Base-by-base conservation (phyloP, 1,140 invertebrate genomes). In the Papilio glaucus region DNA sequence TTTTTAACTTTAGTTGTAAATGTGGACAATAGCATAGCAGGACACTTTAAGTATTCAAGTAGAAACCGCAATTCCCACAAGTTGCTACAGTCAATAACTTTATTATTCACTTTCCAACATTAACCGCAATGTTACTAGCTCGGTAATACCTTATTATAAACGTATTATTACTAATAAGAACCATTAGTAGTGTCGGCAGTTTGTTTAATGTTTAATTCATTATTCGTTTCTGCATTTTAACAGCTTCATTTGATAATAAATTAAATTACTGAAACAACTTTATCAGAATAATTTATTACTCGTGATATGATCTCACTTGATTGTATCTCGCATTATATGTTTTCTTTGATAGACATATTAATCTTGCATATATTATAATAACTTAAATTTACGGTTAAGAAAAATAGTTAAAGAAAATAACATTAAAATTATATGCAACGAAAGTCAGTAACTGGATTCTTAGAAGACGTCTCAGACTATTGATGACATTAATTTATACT, bases 131-230 rank as follows among this genome's bases (percentile, higher is more conserved):
- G 45, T 53, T 10, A n/a, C 8, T 21, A 45, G n/a, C 7, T 18
- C 15, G 21, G 2, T 12, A 9, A 21, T 21, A 13, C 3, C 29
- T 37, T 33, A 62, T 62, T 37, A 18, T 37, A 37, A 15, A 62
- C 9, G 10, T 37, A 65, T 38, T 33, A 62, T 38, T 39, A 63
- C 4, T 37, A 33, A 21, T 21, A 38, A 65, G 62, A 65, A 65
- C 33, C 33, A 39, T 65, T 65, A 65, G 33, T 65, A 38, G 0
- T 39, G 29, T 65, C 15, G 15, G 62, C 62, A 38, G 62, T 65
- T 62, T 10, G 61, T 62, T 63, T 39, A 41, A 65, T 65, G 62
- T 65, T 38, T 65, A 21, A 65, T 65, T 65, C 62, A 65, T 65
- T 65, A 65, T 65, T 39, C 12, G 33, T 9, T 65, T 39, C 33